Evolutionary conservation across 2,113 vertebrate genomes (phyloP), one percentile per base, ranked within the genome.

Genomic region (Drymodes brunneopygia): DNA sequence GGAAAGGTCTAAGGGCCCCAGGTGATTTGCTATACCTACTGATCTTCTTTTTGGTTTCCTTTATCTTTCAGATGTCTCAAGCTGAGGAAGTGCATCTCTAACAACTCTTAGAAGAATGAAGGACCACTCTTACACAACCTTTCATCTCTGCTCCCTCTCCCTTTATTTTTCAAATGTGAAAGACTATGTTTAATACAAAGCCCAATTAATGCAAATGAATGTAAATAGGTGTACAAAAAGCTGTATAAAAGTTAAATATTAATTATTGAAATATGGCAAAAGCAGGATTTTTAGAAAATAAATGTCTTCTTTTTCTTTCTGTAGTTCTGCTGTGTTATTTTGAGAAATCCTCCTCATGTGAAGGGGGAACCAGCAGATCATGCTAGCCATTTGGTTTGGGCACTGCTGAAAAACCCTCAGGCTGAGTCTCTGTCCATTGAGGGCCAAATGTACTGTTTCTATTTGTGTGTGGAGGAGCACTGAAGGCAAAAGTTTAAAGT

Each of bases 161-260:
- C 31, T 33, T 61, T 72, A 28, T 64, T 51, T 61, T 21, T 22
- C 62, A 88, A 83, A 95, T 93, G 82, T 94, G 92, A 97, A 96
- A 95, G 33, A 62, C 6, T 3, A n/a, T 65, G 29, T 45, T 66
- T 70, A 77, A 88, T 94, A 42, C 71, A 64, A 87, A 79, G 45
- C 40, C 81, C 25, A 71, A 35, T 53, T 88, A 84, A 42, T 24
- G 23, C 11, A 69, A 82, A 88, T 56, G 62, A 88, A 94, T 97
- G 97, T 97, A 97, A 96, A 97, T 97, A 97, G 70, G 45, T 96
- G 94, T 97, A 95, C 22, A 96, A 96, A 83, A 93, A 88, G 23
- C 23, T 94, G 90, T 96, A 92, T 92, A 86, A 53, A 94, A 93
- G n/a, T 54, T 90, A 81, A 95, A 57, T 78, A 75, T 85, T 91